Evolutionary conservation across 2,888 invertebrate genomes (phyloP), one percentile per base, ranked within the genome.

Genomic region (Andrena trimmerana): DNA sequence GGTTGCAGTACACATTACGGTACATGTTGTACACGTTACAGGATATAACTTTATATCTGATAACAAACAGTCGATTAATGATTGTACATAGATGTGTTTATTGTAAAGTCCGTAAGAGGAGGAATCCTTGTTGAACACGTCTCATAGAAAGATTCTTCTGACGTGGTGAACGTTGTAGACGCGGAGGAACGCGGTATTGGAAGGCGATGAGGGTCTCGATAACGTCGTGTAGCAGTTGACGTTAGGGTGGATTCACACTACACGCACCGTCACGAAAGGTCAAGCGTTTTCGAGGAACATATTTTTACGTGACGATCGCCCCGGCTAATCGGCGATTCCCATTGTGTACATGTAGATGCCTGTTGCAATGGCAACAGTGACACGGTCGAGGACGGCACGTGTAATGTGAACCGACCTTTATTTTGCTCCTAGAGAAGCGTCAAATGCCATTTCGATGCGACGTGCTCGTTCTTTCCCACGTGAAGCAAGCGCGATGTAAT

Each of bases 181-280:
- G 76, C 59, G 73, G 70, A 78, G 76, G 83, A 70, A 85, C 83
- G 73, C 78, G 63, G 65, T 65, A 80, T 75, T 86, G 72, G 54
- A 54, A 86, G 69, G 66, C 72, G 78, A 71, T 74, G 79, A 86
- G 76, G 71, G 62, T 67, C 71, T 75, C 84, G 84, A 86, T 81
- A 81, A 80, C 65, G 65, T 69, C 72, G 74, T 36, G 73, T 68
- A 50, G 80, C 65, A 13, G 60, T 60, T 52, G 36, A 36, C 27
- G 72, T 73, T 78, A 68, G 65, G 68, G 57, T 52, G 52, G 69
- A 72, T 73, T 68, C 81, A 80, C 63, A 81, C 68, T 31, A 24
- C 72, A 36, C 60, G 20, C 36, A 50, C 27, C 24, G 57, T 65
- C 63, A 27, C 33, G 69, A 78, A 69, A 66, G 65, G 68, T 78